A percentile compares a stretch with the other conserved stretches of the same genome.
Evolutionary conservation across 2,797 vertebrate species (phyloP).

Genomic region (Adelosebastes latens): DNA sequence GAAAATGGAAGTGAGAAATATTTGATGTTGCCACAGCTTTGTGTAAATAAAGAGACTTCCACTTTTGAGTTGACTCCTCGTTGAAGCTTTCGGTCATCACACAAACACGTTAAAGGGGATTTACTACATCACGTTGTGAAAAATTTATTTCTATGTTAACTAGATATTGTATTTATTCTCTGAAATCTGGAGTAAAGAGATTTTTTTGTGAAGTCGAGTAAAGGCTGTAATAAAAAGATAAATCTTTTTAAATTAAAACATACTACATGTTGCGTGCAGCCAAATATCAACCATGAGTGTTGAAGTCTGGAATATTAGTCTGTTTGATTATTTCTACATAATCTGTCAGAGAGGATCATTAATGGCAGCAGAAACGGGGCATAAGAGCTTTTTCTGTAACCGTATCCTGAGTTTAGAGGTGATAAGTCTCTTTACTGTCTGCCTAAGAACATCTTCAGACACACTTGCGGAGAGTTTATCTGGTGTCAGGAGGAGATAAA

Average conservation of each 20-base stretch:
- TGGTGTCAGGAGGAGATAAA: background rate
- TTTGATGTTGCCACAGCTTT: slow-evolving; percentile 8
- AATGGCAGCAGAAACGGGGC: background rate
- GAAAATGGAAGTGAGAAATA: slow-evolving; percentile 51
- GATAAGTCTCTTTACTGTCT: background rate
- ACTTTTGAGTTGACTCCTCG: slow-evolving; percentile 8
- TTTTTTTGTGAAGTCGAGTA: background rate
- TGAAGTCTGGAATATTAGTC: background rate
- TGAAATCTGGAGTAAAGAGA: background rate
- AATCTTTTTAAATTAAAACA: background rate
- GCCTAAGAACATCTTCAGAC: background rate
- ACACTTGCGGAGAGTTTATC: background rate
- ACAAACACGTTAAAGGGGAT: background rate
- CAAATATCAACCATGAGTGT: background rate
- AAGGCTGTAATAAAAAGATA: background rate
- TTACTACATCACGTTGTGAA: background rate
- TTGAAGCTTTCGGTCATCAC: background rate
- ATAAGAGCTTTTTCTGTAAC: background rate
- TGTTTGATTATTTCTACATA: background rate
- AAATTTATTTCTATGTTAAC: background rate
- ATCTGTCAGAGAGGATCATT: background rate
- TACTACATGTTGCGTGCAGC: background rate
- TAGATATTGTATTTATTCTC: background rate
- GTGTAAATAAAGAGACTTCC: slow-evolving; percentile 29
- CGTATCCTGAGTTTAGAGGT: background rate